Conservation (phyloP, 2,797 vertebrate genomes). For the Melanotaenia boesemani region DNA sequence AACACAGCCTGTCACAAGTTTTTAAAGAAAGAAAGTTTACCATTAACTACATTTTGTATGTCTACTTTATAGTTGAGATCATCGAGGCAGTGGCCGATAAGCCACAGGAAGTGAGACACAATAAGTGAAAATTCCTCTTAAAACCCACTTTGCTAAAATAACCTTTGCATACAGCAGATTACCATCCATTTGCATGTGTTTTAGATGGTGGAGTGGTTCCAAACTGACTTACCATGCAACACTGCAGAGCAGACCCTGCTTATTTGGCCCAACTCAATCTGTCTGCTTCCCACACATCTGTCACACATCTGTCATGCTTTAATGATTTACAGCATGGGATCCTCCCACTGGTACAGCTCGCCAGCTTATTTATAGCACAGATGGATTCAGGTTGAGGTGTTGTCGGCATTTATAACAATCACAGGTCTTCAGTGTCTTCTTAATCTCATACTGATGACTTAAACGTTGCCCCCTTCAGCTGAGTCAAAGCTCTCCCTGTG, state of each 20-base stretch:
- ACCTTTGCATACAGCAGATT: constrained; percentile 40
- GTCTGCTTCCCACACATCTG: constrained; percentile 60
- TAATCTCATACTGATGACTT: constrained; percentile 8
- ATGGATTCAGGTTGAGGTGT: constrained; percentile 25
- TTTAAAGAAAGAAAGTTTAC: not conserved
- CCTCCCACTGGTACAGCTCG: not conserved
- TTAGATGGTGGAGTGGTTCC: constrained; percentile 24
- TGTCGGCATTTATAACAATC: constrained; percentile 31
- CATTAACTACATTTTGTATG: not conserved
- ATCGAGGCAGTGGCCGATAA: not conserved
- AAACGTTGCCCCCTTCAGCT: constrained; percentile 26
- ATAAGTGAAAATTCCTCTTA: constrained; percentile 20
- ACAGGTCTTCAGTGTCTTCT: constrained; percentile 8
- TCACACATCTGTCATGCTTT: constrained; percentile 57
- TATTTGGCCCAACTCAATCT: constrained; percentile 40
- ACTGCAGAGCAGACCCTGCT: constrained; percentile 26
- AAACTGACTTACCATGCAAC: constrained; percentile 34
- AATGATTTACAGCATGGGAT: constrained; percentile 31
- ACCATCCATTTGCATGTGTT: constrained; percentile 27
- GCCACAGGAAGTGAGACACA: not conserved
- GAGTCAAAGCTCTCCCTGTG: constrained; percentile 14
- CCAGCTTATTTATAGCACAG: constrained; percentile 24
- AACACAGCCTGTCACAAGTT: constrained; percentile 26
- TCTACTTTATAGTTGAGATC: not conserved
- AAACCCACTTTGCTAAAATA: constrained; percentile 22